These are phyloP conservation scores for Premnoplex brunnescens DNA, from an alignment of 2,797 vertebrate species.

Conservation along the genomic window DNA sequence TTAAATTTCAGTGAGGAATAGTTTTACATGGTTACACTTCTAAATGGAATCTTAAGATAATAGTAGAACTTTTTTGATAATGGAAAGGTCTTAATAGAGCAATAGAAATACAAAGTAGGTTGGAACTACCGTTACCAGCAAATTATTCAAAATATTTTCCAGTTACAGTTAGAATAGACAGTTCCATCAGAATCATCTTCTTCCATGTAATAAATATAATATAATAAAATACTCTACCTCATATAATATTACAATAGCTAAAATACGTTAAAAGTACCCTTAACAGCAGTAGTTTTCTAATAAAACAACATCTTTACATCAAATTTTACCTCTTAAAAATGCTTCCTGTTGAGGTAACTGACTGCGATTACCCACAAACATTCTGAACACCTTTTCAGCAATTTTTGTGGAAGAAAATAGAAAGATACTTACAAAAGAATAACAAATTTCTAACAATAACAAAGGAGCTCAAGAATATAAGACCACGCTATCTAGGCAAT, in stretches of 20 bases:
- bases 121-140: accelerated
- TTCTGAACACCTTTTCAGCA: not conserved
- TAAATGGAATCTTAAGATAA: not conserved
- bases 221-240: not conserved
- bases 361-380: not conserved
- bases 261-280: not conserved
- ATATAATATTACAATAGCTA: not conserved
- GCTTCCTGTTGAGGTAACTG: not conserved
- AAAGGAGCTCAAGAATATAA: not conserved
- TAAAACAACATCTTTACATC: not conserved
- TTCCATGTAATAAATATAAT: not conserved
- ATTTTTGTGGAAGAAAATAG: not conserved
- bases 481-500: not conserved
- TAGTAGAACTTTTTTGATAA: not conserved
- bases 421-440: not conserved
- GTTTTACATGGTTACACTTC: not conserved
- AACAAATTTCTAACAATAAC: not conserved
- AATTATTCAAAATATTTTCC: not conserved
- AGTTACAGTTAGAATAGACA: not conserved
- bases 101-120: not conserved
- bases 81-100: not conserved
- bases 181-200: not conserved
- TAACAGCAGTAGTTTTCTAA: not conserved
- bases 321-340: not conserved
- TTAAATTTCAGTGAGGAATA: not conserved